Conservation (phyloP, 2,113 vertebrate genomes). For the Phoenicopterus ruber region DNA sequence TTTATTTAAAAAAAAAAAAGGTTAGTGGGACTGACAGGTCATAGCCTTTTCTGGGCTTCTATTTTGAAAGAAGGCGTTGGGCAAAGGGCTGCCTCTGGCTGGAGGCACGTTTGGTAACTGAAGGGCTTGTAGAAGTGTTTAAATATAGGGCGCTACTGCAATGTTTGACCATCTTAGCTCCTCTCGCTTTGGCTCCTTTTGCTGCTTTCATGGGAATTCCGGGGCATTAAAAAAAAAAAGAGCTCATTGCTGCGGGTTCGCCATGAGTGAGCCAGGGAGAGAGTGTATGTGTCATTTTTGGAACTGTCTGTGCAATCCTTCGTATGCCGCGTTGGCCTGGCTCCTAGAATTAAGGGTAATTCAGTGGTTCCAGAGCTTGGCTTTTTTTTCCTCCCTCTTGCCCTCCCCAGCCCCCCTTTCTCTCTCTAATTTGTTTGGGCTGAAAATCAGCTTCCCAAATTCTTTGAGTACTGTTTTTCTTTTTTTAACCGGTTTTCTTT, state of each 20-base stretch:
- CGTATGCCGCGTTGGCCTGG: background rate
- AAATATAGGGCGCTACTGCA: background rate
- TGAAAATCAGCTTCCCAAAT: background rate
- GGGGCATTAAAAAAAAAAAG: background rate
- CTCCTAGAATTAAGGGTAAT: background rate
- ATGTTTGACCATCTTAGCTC: background rate
- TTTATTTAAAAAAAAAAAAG: too few species aligned
- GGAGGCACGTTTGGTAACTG: background rate
- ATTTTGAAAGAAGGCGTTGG: background rate
- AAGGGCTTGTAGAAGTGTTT: background rate
- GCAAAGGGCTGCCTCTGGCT: background rate
- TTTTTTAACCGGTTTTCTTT: background rate
- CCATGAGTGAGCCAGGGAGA: background rate
- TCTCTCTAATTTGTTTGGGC: background rate
- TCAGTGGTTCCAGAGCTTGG: conserved; percentile 15
- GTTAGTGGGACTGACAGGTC: background rate
- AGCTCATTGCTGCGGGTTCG: background rate
- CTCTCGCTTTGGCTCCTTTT: background rate
- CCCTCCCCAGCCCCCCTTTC: background rate
- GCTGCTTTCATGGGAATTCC: conserved; percentile 5
- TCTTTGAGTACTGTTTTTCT: background rate
- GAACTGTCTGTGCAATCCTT: background rate
- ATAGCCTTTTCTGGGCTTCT: conserved; percentile 5
- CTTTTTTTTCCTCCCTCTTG: background rate
- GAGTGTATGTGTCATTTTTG: conserved; percentile 8